Base-by-base conservation (phyloP, 2,888 invertebrate species). In the Temnothorax unifasciatus region DNA sequence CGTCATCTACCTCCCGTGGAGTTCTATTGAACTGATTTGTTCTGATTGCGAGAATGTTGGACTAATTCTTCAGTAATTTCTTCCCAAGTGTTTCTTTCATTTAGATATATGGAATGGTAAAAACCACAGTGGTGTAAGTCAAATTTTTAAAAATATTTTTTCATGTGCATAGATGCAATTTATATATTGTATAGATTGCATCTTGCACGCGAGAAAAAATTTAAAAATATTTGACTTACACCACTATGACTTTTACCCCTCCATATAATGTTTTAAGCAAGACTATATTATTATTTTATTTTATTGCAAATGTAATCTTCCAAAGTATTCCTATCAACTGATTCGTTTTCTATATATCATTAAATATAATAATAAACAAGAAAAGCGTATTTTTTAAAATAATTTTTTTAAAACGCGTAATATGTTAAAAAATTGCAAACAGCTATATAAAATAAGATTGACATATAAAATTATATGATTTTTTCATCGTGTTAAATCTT, bases 1-100 rank as follows among this genome's bases (percentile, higher is more conserved):
- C 57, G 44, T 69, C 59, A 79, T 59, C 21, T 47, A 21, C 47
- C 57, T 2, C 68, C 69, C 69, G 34, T 18, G 18, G 38, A 59
- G 18, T 41, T 47, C 21, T 8, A 9, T 50, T 47, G 18, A n/a
- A 47, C 47, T 47, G 44, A 44, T 68, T 44, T 66, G 66, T 68
- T 57, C 34, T 29, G 34, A 68, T 57, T 11, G 21, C 0, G 9
- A 68, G 47, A 21, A 66, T 2, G 4, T 18, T 38, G 38, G 0
- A 77, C 11, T n/a, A 9, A 44, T 34, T 34, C 15, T 47, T n/a
- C 29, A 34, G 0, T 11, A 3, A 44, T 21, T 44, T 47, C 13
- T 59, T 57, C 15, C 11, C 11, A n/a, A 29, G n/a, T 29, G 3
- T n/a, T 44, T 44, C 21, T 41, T 25, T 64, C 52, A 25, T 18